phyloP scores from a whole-genome alignment of 2,888 invertebrate species.

The Cybosia mesomella region DNA sequence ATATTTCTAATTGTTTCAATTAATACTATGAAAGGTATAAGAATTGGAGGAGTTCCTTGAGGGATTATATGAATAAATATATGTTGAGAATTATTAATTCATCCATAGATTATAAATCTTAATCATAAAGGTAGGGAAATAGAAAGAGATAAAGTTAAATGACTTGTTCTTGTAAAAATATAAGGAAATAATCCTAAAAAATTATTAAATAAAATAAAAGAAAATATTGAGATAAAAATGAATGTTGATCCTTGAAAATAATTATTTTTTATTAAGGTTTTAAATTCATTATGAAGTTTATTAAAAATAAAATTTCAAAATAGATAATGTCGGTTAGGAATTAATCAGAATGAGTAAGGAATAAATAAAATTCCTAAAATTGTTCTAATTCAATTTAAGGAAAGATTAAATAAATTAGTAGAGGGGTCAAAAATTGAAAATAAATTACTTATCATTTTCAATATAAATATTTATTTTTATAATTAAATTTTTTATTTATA shows the following conservation, averaged over 20 bases:
- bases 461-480: constrained; percentile 62
- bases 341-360: constrained; percentile 84
- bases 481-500: constrained; percentile 55
- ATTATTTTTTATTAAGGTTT: constrained; percentile 81
- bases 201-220: constrained; percentile 89
- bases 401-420: constrained; percentile 80
- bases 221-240: constrained; percentile 87
- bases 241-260: constrained; percentile 82
- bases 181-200: constrained; percentile 90
- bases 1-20: constrained; percentile 92
- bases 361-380: constrained; percentile 83
- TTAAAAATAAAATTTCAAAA: constrained; percentile 81
- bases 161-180: constrained; percentile 90
- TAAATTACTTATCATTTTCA: constrained; percentile 90
- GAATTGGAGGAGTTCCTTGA: constrained; percentile 87
- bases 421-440: constrained; percentile 90
- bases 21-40: constrained; percentile 91
- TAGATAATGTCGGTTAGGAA: constrained; percentile 82
- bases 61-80: constrained; percentile 91
- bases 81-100: constrained; percentile 87
- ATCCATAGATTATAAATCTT: constrained; percentile 89
- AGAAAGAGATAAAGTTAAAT: constrained; percentile 87
- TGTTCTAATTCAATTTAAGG: constrained; percentile 88
- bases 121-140: constrained; percentile 89
- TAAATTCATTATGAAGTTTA: constrained; percentile 86